Evolutionary conservation across 2,888 invertebrate genomes (phyloP), one percentile per base, ranked within the genome.

Genomic region (Meganola albula): DNA sequence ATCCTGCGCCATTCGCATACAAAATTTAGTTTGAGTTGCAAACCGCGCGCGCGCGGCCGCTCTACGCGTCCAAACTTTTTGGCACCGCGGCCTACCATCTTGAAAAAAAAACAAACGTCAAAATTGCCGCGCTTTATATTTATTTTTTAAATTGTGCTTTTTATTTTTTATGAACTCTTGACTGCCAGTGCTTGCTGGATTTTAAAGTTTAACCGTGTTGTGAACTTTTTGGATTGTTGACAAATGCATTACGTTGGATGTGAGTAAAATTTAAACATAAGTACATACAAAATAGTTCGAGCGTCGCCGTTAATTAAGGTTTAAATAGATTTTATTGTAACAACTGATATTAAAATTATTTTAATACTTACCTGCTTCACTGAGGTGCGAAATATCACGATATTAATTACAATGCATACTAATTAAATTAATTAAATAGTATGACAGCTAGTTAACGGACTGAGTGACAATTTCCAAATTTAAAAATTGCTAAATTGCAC

Each of bases 11-110:
- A 56, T 66, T 73, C 78, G 76, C 76, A 73, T 67, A 78, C 82
- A 74, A 79, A 80, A 80, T 75, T 85, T 79, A 84, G 83, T 83
- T 76, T 58, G 76, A 71, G 72, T 64, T 66, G 75, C 63, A 70
- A 71, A 71, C 69, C 75, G 79, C 75, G 72, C 69, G 79, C 80
- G 84, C 79, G 70, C 80, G 79, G 77, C 73, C 78, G 74, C 63
- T 47, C 61, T 63, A 60, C 74, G 77, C 78, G 75, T 71, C 74
- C 56, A 78, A 58, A 79, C 77, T 79, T 74, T 74, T 77, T 63
- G 67, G 71, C 69, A 72, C 51, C 57, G 54, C 51, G 49, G 52
- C 62, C 69, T 67, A 63, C 58, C 49, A 53, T 48, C 44, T 56
- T 50, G 56, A 57, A 57, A 53, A 59, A 48, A 53, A 49, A 52